Evolutionary conservation across 2,797 vertebrate species (phyloP).

Genomic region (Urophycis tenuis): DNA sequence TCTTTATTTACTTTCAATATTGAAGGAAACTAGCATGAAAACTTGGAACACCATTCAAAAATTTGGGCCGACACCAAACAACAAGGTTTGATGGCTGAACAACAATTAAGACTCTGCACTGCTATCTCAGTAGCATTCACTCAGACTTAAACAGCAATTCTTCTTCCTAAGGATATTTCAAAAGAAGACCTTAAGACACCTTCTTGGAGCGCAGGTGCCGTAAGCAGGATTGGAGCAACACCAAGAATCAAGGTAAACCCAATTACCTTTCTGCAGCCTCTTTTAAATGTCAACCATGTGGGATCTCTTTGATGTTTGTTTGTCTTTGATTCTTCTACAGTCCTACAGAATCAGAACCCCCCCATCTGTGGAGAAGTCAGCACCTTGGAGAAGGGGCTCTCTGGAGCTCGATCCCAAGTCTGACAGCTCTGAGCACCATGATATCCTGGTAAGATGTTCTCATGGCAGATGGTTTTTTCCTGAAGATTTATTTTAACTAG

Average conservation of each 20-base stretch:
- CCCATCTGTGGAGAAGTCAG: conserved; percentile 57
- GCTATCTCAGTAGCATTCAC: neutral
- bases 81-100: neutral
- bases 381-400: conserved; percentile 63
- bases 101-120: neutral
- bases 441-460: conserved; percentile 75
- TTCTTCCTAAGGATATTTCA: neutral
- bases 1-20: neutral
- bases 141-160: neutral
- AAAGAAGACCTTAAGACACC: conserved; percentile 1
- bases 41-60: conserved; percentile 34
- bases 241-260: conserved; percentile 46
- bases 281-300: neutral
- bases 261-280: neutral
- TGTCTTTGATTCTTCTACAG: conserved; percentile 58
- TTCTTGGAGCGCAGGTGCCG: neutral
- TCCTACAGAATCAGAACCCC: conserved; percentile 83
- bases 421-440: conserved; percentile 82
- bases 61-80: conserved; percentile 32
- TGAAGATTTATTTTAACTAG: neutral
- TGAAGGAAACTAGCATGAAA: conserved; percentile 4
- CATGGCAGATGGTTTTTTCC: neutral
- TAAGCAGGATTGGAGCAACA: conserved; percentile 7
- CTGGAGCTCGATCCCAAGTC: conserved; percentile 80
- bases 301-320: neutral